Evolutionary conservation across 2,888 invertebrate species (phyloP), one percentile per base, ranked within the genome.

Genomic region (Eilema griseolum): DNA sequence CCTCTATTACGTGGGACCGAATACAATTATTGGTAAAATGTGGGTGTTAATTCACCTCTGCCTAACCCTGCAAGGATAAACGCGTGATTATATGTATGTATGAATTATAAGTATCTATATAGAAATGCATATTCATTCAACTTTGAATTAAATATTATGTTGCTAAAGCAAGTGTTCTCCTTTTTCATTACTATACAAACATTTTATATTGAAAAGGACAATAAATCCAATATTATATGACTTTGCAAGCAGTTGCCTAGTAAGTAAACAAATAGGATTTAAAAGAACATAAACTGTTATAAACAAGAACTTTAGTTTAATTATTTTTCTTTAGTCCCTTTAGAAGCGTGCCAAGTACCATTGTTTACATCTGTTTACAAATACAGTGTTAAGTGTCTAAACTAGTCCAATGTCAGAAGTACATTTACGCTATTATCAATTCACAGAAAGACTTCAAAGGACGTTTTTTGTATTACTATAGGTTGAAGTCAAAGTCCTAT

Each of bases 331-430:
- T 62, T 10, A 12, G 60, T 31, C 66, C 71, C 11, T 67, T 74
- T 85, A 84, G 81, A 84, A 63, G 65, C 23, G 59, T 78, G 89
- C 87, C 88, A 76, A 85, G 78, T 70, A 81, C 83, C 78, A 59
- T 70, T 82, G 83, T 85, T 81, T 76, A 78, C 70, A 76, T 83
- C 84, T 89, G 87, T 90, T 90, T 88, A 89, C 88, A 87, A 89
- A 90, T 86, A 86, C 80, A 80, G 81, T 77, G 73, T 66, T 67
- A 70, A 72, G 71, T 71, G 37, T 59, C 11, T 59, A 72, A 28
- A 64, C 68, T 71, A 74, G 66, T 70, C 59, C 74, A 66, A 62
- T 64, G 64, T 31, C 67, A 68, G 70, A 75, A 80, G 77, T 81
- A 81, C 80, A 75, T 81, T 76, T 68, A 75, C 77, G 76, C 66